A percentile compares a stretch with the other conserved stretches of the same genome.
These are phyloP conservation scores for Macaria notata DNA, from an alignment of 2,888 invertebrate genomes.

Conservation along the genomic window DNA sequence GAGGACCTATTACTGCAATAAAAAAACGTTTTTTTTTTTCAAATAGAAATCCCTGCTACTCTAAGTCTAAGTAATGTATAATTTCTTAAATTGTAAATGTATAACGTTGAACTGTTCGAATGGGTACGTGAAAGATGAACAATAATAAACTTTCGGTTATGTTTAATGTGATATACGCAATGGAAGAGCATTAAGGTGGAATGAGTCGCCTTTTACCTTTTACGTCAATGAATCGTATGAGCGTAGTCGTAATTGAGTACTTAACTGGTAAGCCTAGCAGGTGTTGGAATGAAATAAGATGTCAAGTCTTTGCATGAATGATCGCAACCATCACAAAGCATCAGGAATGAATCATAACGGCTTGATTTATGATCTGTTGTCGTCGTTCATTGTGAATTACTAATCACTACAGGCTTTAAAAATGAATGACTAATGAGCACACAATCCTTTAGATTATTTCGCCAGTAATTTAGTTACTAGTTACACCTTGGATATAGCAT, in stretches of 20 bases:
- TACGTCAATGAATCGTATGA: not conserved
- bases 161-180: too few species aligned
- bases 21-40: not conserved
- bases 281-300: constrained; percentile 11
- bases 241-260: constrained; percentile 1
- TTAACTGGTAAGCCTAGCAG: not conserved
- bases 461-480: too few species aligned
- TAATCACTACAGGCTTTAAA: too few species aligned
- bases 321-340: constrained; percentile 3
- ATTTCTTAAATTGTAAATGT: too few species aligned
- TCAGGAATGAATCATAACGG: constrained; percentile 4
- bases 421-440: too few species aligned
- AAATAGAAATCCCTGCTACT: too few species aligned
- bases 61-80: too few species aligned
- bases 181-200: not conserved
- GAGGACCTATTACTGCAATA: too few species aligned
- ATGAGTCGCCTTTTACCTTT: not conserved
- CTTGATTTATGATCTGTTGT: constrained; percentile 1
- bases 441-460: too few species aligned
- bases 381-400: not conserved
- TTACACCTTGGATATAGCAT: too few species aligned
- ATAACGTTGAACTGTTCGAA: not conserved
- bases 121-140: not conserved
- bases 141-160: too few species aligned
- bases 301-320: constrained; percentile 8